A percentile compares a stretch with the other conserved stretches of the same genome.
Evolutionary conservation across 2,113 vertebrate species (phyloP).

Genomic region (Cyprinodon brontotheroides): DNA sequence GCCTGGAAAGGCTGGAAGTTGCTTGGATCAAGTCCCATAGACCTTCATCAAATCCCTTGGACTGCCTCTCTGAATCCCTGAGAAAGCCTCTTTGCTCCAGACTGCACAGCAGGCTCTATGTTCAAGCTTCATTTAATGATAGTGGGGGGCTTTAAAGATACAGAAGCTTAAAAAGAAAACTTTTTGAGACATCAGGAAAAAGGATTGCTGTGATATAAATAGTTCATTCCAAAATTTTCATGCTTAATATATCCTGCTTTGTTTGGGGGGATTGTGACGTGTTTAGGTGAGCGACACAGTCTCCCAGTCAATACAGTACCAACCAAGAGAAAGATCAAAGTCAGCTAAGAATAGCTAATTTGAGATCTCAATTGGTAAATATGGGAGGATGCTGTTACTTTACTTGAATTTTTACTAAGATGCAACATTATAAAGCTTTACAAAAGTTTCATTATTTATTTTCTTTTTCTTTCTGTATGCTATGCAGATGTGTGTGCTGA

Average conservation of each 20-base stretch:
- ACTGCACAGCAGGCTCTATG: background rate
- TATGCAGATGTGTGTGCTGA: background rate
- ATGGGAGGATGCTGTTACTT: background rate
- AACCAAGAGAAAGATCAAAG: background rate
- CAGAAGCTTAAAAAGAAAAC: background rate
- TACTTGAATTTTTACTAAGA: background rate
- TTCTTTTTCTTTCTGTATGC: background rate
- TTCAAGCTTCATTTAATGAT: background rate
- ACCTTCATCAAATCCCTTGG: no score
- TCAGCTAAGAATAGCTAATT: background rate
- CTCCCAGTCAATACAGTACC: background rate
- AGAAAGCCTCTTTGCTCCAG: no score
- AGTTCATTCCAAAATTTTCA: background rate
- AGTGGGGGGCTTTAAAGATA: background rate
- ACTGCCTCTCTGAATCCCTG: no score
- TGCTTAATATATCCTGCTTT: background rate
- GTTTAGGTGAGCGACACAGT: background rate
- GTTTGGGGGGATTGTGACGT: background rate
- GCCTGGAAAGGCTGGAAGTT: no score
- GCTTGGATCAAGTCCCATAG: no score
- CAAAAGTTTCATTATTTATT: background rate
- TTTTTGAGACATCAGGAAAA: background rate
- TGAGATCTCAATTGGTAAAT: background rate
- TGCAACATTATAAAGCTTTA: background rate
- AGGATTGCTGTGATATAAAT: background rate